Conservation (phyloP, 2,797 vertebrate genomes). For the Enteromius unitaeniatus region DNA sequence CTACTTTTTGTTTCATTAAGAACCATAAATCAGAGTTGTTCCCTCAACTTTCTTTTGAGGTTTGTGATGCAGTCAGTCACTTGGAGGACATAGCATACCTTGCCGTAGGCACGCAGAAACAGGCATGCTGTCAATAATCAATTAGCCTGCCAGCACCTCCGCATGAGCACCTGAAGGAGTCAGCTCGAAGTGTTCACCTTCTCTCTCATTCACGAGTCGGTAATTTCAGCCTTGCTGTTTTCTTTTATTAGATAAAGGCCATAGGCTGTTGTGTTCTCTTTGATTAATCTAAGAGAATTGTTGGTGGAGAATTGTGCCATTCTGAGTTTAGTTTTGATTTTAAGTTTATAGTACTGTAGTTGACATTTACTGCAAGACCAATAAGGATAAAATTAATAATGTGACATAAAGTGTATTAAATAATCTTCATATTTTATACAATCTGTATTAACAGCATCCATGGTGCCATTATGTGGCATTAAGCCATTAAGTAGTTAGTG, state of each 20-base stretch:
- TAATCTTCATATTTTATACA: neutral
- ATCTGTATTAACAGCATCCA: neutral
- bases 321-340: neutral
- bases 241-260: slow-evolving; percentile 54
- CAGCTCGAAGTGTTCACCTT: slow-evolving; percentile 44
- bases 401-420: neutral
- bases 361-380: neutral
- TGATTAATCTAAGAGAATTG: slow-evolving; percentile 10
- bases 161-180: slow-evolving; percentile 40
- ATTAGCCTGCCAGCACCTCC: slow-evolving; percentile 59
- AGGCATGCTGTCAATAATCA: slow-evolving; percentile 68
- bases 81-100: slow-evolving; percentile 58
- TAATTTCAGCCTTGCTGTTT: slow-evolving; percentile 50
- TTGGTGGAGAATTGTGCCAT: neutral
- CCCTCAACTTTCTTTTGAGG: slow-evolving; percentile 42
- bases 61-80: slow-evolving; percentile 59
- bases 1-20: neutral
- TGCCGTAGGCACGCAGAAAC: slow-evolving; percentile 60
- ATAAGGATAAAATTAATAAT: neutral
- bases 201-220: slow-evolving; percentile 47
- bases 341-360: neutral
- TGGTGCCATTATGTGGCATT: too few species aligned
- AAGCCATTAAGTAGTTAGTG: too few species aligned
- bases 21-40: neutral
- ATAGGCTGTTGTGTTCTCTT: neutral